A percentile compares a stretch with the other conserved stretches of the same genome.
phyloP scores from a whole-genome alignment of 1,140 invertebrate genomes.

The Conus betulinus region DNA sequence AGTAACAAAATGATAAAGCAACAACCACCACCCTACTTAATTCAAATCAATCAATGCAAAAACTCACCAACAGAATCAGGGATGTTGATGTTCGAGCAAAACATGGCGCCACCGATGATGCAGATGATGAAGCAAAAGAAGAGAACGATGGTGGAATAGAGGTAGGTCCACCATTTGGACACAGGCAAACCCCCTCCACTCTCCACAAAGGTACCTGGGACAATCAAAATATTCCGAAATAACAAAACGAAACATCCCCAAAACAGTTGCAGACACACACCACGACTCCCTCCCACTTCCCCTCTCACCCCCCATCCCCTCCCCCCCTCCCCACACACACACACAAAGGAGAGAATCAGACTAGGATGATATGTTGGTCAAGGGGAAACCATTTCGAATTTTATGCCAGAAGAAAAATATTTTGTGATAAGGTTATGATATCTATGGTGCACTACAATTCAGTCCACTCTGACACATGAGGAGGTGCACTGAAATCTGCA shows the following conservation, averaged over 20 bases:
- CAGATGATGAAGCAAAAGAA: conserved; percentile 92
- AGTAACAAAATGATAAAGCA: no score
- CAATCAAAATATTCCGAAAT: not conserved
- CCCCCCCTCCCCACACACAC: not conserved
- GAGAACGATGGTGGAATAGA: conserved; percentile 92
- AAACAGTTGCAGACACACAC: not conserved
- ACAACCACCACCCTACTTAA: no score
- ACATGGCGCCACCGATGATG: conserved; percentile 94
- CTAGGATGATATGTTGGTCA: not conserved
- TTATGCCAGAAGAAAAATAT: no score
- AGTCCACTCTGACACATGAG: no score
- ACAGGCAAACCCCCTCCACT: conserved; percentile 59
- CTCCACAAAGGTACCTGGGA: conserved; percentile 47
- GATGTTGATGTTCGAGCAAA: conserved; percentile 96
- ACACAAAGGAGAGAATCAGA: not conserved
- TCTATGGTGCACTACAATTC: no score
- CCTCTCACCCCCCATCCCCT: no score
- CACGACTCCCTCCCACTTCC: not conserved
- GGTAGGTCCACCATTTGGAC: conserved; percentile 88
- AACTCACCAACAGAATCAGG: conserved; percentile 77
- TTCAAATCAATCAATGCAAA: no score
- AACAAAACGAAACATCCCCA: not conserved
- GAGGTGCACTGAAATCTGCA: no score
- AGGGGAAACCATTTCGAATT: no score
- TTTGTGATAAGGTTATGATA: no score